phyloP scores from a whole-genome alignment of 1,140 invertebrate species.

The Listronotus bonariensis region DNA sequence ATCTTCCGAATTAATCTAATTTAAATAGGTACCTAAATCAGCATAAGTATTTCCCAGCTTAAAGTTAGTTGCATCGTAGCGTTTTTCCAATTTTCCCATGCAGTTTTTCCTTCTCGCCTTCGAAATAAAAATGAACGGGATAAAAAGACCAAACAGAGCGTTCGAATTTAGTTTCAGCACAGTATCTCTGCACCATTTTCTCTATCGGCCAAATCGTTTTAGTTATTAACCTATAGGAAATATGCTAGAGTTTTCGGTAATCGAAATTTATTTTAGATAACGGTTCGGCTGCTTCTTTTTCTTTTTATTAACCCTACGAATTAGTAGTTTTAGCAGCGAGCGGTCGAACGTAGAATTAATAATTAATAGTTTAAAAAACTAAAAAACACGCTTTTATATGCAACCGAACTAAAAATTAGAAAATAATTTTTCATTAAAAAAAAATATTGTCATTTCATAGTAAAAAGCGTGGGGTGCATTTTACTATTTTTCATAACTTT shows the following conservation, averaged over 20 bases:
- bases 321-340: too few relatives aligned
- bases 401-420: too few relatives aligned
- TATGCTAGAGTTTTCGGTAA: constrained; percentile 2
- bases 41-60: constrained; percentile 1
- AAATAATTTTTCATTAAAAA: too few relatives aligned
- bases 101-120: neutral
- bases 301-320: too few relatives aligned
- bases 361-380: too few relatives aligned
- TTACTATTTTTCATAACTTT: too few relatives aligned
- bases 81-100: constrained; percentile 8
- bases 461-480: too few relatives aligned
- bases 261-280: neutral
- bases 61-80: neutral
- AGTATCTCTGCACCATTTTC: neutral
- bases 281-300: neutral
- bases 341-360: too few relatives aligned
- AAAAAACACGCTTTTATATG: too few relatives aligned
- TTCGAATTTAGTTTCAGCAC: neutral
- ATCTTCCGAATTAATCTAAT: constrained; percentile 9
- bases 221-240: neutral
- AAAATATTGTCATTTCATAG: too few relatives aligned
- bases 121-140: neutral
- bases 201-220: neutral
- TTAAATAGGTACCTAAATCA: constrained; percentile 14
- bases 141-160: neutral